phyloP scores from a whole-genome alignment of 2,888 invertebrate species.

The Polymixis flavicincta region DNA sequence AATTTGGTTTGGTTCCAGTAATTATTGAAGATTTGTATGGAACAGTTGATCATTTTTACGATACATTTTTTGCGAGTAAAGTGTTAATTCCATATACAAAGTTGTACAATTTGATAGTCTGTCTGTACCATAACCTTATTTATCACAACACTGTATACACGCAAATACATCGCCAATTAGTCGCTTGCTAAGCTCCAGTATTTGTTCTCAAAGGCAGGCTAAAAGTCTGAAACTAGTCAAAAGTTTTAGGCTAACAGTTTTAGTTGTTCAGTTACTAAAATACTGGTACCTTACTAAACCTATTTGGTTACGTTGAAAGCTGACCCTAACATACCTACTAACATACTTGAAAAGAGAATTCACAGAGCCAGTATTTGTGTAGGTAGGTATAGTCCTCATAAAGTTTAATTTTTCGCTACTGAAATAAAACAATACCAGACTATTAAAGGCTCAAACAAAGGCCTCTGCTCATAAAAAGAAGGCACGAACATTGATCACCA shows the following conservation, averaged over 20 bases:
- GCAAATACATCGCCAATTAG: background rate
- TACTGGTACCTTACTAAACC: background rate
- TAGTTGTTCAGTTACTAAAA: background rate
- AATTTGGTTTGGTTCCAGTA: too few species aligned
- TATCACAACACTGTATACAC: too few species aligned
- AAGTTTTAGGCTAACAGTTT: conserved; percentile 9
- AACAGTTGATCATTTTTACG: background rate
- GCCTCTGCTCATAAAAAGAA: too few species aligned
- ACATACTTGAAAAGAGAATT: background rate
- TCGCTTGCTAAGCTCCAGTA: background rate
- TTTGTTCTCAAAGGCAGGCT: background rate
- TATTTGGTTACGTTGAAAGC: background rate
- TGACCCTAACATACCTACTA: background rate
- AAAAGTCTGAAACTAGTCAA: background rate
- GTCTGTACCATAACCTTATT: too few species aligned
- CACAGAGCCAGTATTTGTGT: background rate
- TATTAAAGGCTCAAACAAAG: too few species aligned
- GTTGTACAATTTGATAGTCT: too few species aligned
- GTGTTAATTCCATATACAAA: too few species aligned
- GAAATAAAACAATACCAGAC: background rate
- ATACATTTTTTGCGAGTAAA: too few species aligned
- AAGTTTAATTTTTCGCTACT: background rate
- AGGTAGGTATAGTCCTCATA: background rate
- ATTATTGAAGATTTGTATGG: background rate
- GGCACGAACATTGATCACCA: too few species aligned